Conservation (phyloP, 1,140 invertebrate species). For the Ctenoplectra terminalis region DNA sequence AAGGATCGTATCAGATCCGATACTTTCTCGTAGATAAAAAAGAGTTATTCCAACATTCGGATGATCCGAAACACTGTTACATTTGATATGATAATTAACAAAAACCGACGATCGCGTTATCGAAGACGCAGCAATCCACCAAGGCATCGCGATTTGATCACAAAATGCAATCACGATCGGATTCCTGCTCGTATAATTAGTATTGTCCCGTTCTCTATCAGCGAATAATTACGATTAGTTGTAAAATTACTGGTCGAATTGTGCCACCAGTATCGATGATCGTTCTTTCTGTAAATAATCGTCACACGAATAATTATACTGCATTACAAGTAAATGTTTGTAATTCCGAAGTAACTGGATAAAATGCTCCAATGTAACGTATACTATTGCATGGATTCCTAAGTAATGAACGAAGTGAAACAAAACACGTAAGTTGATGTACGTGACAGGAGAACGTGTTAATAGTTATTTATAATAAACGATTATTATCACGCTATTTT, state of each 20-base stretch:
- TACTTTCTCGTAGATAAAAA: neutral
- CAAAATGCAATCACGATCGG: neutral
- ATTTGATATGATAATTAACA: constrained; percentile 10
- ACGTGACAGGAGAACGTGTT: constrained; percentile 72
- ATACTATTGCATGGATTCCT: constrained; percentile 61
- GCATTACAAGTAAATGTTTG: constrained; percentile 68
- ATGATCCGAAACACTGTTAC: constrained; percentile 13
- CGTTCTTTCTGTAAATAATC: constrained; percentile 75
- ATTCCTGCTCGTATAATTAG: constrained; percentile 26
- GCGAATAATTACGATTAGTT: constrained; percentile 35
- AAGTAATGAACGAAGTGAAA: constrained; percentile 48
- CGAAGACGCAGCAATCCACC: constrained; percentile 10
- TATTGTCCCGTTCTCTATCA: constrained; percentile 29
- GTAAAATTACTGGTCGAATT: constrained; percentile 28
- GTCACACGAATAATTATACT: constrained; percentile 68
- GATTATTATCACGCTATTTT: constrained; percentile 70
- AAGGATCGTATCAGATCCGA: neutral
- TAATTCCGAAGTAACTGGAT: constrained; percentile 62
- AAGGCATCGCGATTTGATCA: neutral
- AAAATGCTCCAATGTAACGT: constrained; percentile 57
- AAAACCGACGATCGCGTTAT: constrained; percentile 11
- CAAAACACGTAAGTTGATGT: constrained; percentile 59
- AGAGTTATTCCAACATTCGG: constrained; percentile 4
- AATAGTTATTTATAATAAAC: constrained; percentile 80
- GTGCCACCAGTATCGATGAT: constrained; percentile 34